These are phyloP conservation scores for Magallana angulata DNA, from an alignment of 1,140 invertebrate species.

Conservation along the genomic window DNA sequence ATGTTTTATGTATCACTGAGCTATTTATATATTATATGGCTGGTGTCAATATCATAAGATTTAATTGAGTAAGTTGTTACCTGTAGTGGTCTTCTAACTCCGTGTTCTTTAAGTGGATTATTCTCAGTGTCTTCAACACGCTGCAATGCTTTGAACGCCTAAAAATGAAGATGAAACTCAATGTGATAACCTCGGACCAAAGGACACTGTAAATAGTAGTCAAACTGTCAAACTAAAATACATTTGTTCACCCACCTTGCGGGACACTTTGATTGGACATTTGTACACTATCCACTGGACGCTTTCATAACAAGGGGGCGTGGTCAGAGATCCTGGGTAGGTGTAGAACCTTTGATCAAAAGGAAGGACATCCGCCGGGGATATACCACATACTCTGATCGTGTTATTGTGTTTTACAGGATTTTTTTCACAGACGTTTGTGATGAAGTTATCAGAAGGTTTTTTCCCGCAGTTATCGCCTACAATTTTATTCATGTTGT, in stretches of 20 bases:
- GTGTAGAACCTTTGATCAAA: conserved; percentile 78
- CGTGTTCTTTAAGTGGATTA: background rate
- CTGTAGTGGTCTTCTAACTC: conserved; percentile 14
- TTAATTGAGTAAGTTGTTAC: background rate
- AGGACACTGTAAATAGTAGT: background rate
- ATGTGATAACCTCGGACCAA: background rate
- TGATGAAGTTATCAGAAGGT: background rate
- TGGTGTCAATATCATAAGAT: too few species aligned
- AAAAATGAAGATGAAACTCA: background rate
- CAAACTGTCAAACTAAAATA: background rate
- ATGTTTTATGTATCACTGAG: too few species aligned
- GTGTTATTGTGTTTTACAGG: background rate
- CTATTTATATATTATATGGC: too few species aligned
- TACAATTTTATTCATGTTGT: background rate
- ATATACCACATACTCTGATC: background rate
- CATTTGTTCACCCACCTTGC: background rate
- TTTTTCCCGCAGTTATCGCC: background rate
- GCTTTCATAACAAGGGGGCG: conserved; percentile 85
- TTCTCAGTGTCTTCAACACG: background rate
- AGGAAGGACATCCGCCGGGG: conserved; percentile 5
- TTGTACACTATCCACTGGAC: conserved; percentile 86
- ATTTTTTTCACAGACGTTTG: background rate
- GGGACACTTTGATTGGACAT: background rate
- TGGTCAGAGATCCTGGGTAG: conserved; percentile 87
- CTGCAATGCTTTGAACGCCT: conserved; percentile 19